Evolutionary conservation across 2,888 invertebrate genomes (phyloP), one percentile per base, ranked within the genome.

Genomic region (Athalia rosae): DNA sequence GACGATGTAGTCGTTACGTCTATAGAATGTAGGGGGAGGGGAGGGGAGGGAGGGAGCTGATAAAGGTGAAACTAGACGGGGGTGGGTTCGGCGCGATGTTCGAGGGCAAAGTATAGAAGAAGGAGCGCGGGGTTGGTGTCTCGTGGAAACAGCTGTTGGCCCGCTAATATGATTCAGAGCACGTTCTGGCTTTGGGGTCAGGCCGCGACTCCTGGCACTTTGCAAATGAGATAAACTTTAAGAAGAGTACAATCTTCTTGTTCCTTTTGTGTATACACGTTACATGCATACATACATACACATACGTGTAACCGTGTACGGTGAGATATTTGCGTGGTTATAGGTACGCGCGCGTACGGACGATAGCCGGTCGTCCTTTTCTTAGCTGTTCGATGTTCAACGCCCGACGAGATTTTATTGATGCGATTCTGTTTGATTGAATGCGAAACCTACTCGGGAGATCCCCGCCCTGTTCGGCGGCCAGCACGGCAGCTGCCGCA

Each of bases 401-500:
- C 50, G 66, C 9, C 48, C 41, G 59, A 61, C 7, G 74, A 74
- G 59, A 74, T 74, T 74, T 62, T 62, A 62, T 48, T 48, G 74
- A 74, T 62, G 62, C 74, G 74, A 74, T 66, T 74, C 61, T 28
- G 28, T 74, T 62, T 74, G 74, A 74, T 74, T 74, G 74, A 74
- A 74, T 74, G 74, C 61, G 59, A 56, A 58, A 56, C 56, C 53
- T 28, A 9, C 74, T 41, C 47, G 78, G 80, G 69, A 81, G 83
- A 82, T 82, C 81, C 74, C 74, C 82, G 80, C 79, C 83, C 82
- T 81, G 82, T 63, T 81, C 79, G 80, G 80, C 79, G 43, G 69
- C 69, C 45, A 80, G 79, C 81, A 79, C 77, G 80, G 81, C 82
- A 80, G 83, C 80, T 86, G 87, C 87, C 87, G 87, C 87, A 87